Percentiles rank a stretch among this genome's conserved stretches.
phyloP scores from a whole-genome alignment of 2,888 invertebrate species.

The Adelognathus sp. region DNA sequence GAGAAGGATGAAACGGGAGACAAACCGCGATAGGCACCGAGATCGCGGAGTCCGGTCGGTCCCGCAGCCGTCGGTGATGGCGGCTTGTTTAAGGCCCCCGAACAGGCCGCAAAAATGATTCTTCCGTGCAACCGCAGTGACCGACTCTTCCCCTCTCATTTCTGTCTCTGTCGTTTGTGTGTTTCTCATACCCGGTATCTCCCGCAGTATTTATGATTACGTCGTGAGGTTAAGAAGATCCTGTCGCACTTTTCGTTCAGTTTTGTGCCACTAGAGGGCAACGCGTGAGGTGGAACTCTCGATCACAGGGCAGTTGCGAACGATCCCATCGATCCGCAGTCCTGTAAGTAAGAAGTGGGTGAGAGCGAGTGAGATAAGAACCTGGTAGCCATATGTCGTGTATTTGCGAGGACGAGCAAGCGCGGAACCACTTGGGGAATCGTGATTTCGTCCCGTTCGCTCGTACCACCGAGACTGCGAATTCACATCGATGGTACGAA shows the following conservation, averaged over 20 bases:
- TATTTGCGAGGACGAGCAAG: conserved; percentile 33
- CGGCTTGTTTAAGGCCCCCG: conserved; percentile 55
- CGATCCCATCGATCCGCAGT: conserved; percentile 45
- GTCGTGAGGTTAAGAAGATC: conserved; percentile 35
- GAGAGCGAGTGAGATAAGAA: conserved; percentile 46
- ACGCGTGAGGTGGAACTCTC: not conserved
- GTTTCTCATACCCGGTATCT: conserved; percentile 67
- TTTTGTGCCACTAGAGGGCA: conserved; percentile 9
- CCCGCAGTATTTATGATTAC: conserved; percentile 68
- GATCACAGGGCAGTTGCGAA: conserved; percentile 28
- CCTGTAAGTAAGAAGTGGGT: conserved; percentile 44
- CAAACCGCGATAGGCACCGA: conserved; percentile 40
- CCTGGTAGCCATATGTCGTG: conserved; percentile 53
- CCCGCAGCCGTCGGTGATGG: conserved; percentile 33
- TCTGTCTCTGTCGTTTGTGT: conserved; percentile 44
- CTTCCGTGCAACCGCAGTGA: conserved; percentile 62
- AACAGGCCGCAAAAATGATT: conserved; percentile 67
- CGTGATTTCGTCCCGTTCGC: conserved; percentile 29
- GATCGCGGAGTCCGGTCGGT: conserved; percentile 8
- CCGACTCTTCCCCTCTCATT: conserved; percentile 14
- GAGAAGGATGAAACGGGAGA: conserved; percentile 49
- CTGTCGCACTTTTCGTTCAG: conserved; percentile 46
- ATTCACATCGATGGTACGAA: conserved; percentile 49
- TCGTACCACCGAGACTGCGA: conserved; percentile 28
- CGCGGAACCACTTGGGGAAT: conserved; percentile 51